A percentile compares a stretch with the other conserved stretches of the same genome.
Evolutionary conservation across 2,888 invertebrate species (phyloP).

Genomic region (Iselma pallidipennis): DNA sequence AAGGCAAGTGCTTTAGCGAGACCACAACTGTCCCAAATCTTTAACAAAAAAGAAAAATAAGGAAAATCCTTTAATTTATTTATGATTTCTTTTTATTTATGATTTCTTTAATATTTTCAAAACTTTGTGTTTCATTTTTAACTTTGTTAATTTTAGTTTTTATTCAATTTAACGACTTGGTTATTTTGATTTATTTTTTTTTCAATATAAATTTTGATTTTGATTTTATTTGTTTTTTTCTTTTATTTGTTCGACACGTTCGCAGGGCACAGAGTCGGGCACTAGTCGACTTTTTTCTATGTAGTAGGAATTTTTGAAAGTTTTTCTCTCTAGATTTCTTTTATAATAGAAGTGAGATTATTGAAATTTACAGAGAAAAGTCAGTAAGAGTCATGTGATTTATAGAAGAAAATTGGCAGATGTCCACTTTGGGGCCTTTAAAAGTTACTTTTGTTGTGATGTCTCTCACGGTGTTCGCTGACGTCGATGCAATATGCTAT

Average conservation of each 20-base stretch:
- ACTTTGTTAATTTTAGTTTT: conserved; percentile 33
- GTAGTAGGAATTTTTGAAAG: conserved; percentile 28
- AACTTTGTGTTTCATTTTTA: conserved; percentile 25
- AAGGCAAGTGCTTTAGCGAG: conserved; percentile 52
- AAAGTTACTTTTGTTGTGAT: conserved; percentile 40
- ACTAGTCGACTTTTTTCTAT: not conserved
- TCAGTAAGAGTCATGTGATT: not conserved
- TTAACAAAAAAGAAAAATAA: not conserved
- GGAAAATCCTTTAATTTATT: not conserved
- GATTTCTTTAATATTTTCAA: conserved; percentile 10
- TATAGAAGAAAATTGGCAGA: conserved; percentile 14
- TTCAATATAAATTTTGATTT: conserved; percentile 29
- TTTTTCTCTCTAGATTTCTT: conserved; percentile 31
- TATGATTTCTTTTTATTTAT: conserved; percentile 30
- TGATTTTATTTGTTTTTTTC: conserved; percentile 30
- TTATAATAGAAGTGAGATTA: not conserved
- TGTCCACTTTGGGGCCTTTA: conserved; percentile 10
- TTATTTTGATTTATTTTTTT: conserved; percentile 31
- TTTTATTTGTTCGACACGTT: conserved; percentile 28
- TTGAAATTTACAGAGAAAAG: not conserved
- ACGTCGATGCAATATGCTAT: conserved; percentile 39
- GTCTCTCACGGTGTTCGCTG: conserved; percentile 52
- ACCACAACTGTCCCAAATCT: conserved; percentile 42
- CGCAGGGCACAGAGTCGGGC: conserved; percentile 1
- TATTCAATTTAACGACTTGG: conserved; percentile 34